Evolutionary conservation across 2,888 invertebrate genomes (phyloP).

Genomic region (Polyploca ridens): DNA sequence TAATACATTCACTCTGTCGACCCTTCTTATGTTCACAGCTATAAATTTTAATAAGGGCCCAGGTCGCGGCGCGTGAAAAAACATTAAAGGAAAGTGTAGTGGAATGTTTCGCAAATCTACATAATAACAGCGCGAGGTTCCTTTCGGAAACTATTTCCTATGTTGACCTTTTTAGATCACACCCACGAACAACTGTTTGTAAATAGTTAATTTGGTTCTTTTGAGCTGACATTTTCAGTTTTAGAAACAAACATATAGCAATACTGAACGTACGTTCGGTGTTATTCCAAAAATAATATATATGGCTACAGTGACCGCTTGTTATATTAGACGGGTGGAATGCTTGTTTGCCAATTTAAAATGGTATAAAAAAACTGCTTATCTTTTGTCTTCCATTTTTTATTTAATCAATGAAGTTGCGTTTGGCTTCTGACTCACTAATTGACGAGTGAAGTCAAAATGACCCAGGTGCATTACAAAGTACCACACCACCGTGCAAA

Average conservation of each 20-base stretch:
- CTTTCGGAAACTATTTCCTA: background rate
- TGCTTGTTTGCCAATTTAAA: too few species aligned
- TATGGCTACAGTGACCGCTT: too few species aligned
- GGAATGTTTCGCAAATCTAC: conserved; percentile 40
- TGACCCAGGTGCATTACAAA: too few species aligned
- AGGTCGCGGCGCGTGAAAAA: conserved; percentile 39
- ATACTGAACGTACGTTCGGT: background rate
- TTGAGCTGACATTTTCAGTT: background rate
- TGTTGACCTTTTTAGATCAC: background rate
- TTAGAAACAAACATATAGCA: background rate
- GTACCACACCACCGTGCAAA: too few species aligned
- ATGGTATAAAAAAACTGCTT: too few species aligned
- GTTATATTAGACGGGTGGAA: too few species aligned
- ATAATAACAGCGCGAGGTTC: conserved; percentile 34
- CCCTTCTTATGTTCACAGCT: conserved; percentile 35
- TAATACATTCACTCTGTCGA: conserved; percentile 44
- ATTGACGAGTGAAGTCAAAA: too few species aligned
- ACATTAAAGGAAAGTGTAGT: conserved; percentile 33
- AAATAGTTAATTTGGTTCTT: background rate
- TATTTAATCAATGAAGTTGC: too few species aligned
- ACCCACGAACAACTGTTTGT: background rate
- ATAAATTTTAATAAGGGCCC: conserved; percentile 45
- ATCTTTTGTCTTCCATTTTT: too few species aligned
- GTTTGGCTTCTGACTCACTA: too few species aligned
- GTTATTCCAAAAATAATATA: too few species aligned